A percentile compares a stretch with the other conserved stretches of the same genome.
Evolutionary conservation across 2,797 vertebrate species (phyloP).

Genomic region (Corythornis leucogaster): DNA sequence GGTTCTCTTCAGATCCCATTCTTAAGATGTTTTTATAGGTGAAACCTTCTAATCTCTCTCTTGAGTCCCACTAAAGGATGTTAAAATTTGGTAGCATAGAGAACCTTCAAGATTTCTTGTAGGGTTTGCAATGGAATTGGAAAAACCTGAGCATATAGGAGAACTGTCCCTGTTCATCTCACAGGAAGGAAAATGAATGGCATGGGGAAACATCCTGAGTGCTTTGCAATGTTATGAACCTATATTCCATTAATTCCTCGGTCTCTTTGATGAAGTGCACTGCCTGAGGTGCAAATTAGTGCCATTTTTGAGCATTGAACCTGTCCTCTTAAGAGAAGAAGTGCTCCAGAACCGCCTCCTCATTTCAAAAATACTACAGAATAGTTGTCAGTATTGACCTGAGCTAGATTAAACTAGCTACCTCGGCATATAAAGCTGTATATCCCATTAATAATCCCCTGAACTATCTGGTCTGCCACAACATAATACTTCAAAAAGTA

Average conservation of each 20-base stretch:
- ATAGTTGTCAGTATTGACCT: constrained; percentile 36
- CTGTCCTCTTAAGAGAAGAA: constrained; percentile 26
- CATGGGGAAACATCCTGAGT: not conserved
- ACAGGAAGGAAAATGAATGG: not conserved
- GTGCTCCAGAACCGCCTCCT: constrained; percentile 35
- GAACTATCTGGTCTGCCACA: not conserved
- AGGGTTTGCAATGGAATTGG: not conserved
- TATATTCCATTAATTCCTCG: not conserved
- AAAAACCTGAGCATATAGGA: not conserved
- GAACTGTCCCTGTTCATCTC: not conserved
- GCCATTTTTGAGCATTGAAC: constrained; percentile 7
- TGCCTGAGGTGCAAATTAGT: constrained; percentile 43
- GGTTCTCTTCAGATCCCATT: not conserved
- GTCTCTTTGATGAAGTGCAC: not conserved
- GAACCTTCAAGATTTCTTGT: not conserved
- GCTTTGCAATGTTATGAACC: not conserved
- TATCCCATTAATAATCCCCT: constrained; percentile 27
- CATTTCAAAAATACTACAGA: constrained; percentile 28
- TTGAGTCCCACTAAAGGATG: not conserved
- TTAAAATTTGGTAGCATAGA: not conserved
- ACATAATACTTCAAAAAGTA: not conserved
- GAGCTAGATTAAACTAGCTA: constrained; percentile 27
- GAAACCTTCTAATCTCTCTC: not conserved
- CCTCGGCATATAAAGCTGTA: not conserved
- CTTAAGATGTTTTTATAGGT: constrained; percentile 6